phyloP scores from a whole-genome alignment of 2,797 vertebrate species.

The Coregonus ussuriensis region DNA sequence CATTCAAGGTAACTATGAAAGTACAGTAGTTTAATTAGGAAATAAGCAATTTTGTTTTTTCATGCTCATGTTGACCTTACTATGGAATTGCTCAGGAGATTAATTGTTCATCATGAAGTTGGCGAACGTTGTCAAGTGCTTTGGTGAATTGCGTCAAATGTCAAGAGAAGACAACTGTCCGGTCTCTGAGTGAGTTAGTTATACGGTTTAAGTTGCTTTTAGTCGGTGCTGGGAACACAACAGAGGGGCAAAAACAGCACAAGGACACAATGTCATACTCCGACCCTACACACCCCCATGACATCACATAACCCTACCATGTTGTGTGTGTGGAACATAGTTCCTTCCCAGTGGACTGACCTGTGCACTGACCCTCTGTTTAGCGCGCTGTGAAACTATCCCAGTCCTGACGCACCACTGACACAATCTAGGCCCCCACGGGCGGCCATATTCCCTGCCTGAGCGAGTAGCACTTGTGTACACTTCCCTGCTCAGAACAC shows the following conservation, averaged over 20 bases:
- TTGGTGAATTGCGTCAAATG: neutral
- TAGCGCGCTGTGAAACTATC: neutral
- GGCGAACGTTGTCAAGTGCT: neutral
- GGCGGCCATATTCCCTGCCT: constrained; percentile 47
- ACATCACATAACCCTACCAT: neutral
- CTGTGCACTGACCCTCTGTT: neutral
- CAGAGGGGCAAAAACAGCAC: neutral
- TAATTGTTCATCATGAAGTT: neutral
- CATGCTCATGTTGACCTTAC: too few relatives aligned
- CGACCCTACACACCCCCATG: neutral
- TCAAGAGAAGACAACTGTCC: neutral
- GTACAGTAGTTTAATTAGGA: too few relatives aligned
- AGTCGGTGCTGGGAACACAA: neutral
- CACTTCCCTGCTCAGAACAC: constrained; percentile 31
- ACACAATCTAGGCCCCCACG: neutral
- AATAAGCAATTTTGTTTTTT: too few relatives aligned
- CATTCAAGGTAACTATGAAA: too few relatives aligned
- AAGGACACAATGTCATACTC: neutral
- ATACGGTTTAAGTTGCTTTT: neutral
- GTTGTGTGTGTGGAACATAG: neutral
- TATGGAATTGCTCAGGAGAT: too few relatives aligned
- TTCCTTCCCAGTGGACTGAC: neutral
- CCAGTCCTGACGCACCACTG: neutral
- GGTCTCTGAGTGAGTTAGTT: neutral
- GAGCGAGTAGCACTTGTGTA: constrained; percentile 24